Evolutionary conservation across 2,113 vertebrate genomes (phyloP).

Genomic region (Aleadryas rufinucha): DNA sequence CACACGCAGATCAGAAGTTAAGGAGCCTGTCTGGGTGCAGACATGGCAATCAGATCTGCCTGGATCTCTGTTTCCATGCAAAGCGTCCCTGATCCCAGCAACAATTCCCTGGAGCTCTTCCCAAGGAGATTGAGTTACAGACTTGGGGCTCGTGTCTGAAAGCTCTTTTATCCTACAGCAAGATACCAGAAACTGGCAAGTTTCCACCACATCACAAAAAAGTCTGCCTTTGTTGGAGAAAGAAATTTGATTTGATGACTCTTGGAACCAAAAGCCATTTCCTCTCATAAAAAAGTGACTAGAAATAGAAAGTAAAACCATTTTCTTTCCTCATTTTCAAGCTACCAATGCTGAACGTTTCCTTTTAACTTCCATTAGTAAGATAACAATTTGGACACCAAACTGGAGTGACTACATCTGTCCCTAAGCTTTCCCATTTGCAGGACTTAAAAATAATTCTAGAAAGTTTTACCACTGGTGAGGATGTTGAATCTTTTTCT

Average conservation of each 20-base stretch:
- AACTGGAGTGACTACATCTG: neutral
- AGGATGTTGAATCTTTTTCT: neutral
- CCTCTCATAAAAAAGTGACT: neutral
- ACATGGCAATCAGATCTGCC: neutral
- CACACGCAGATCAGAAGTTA: neutral
- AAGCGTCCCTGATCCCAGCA: neutral
- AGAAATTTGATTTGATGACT: neutral
- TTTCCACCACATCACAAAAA: neutral
- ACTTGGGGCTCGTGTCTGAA: neutral
- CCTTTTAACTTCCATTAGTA: neutral
- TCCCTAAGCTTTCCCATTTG: neutral
- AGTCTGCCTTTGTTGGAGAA: neutral
- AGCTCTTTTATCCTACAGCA: neutral
- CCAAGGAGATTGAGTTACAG: neutral
- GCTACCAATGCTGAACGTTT: rapidly evolving
- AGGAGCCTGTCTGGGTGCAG: neutral
- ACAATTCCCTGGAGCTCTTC: slow-evolving; percentile 18
- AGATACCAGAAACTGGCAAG: neutral
- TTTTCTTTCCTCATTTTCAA: neutral
- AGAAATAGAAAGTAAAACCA: neutral
- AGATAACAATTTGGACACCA: neutral
- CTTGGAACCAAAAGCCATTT: neutral
- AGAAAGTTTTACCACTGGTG: neutral
- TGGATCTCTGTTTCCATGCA: neutral
- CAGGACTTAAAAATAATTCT: neutral